Evolutionary conservation across 2,888 invertebrate genomes (phyloP), one percentile per base, ranked within the genome.

Genomic region (Drosophila suboccidentalis): DNA sequence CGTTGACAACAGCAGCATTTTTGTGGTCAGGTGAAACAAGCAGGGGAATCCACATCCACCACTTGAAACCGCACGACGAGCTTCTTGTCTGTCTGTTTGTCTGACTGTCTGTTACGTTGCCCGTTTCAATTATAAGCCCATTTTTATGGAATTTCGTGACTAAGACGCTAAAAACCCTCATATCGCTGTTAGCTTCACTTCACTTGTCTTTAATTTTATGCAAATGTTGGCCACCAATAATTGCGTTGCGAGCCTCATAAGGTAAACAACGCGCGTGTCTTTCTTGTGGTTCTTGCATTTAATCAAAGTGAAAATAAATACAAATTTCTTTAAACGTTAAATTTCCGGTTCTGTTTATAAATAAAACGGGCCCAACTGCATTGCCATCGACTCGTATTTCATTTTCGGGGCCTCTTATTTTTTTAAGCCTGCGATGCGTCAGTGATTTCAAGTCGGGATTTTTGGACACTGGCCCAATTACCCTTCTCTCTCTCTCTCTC

Each of bases 281-380:
- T 70, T 78, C 53, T 76, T 76, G 59, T 61, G 81, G 67, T 69
- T 88, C 80, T 44, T 80, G 78, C 83, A 83, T 84, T 88, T 80
- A 76, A 86, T 88, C 87, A 88, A 88, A 84, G 88, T 83, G 84
- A 84, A 84, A 83, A 86, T 88, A 83, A 71, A 86, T 77, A 19
- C 0, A 22, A 64, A 36, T 51, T 54, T 72, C 63, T 69, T 60
- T 47, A 68, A 82, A 67, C 67, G 69, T 71, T 71, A 88, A 80
- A 83, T 88, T 88, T 84, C 84, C 88, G 88, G 84, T 86, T 84
- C 83, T 74, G 78, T 72, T 61, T 77, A 78, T 74, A 80, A 84
- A 83, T 69, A 78, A 78, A 79, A 57, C 64, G 38, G 38, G 11
- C 34, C 64, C 62, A 65, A 65, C 59, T 84, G 68, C 77, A 66